phyloP scores from a whole-genome alignment of 2,113 vertebrate species.

The Crotalus viridis region DNA sequence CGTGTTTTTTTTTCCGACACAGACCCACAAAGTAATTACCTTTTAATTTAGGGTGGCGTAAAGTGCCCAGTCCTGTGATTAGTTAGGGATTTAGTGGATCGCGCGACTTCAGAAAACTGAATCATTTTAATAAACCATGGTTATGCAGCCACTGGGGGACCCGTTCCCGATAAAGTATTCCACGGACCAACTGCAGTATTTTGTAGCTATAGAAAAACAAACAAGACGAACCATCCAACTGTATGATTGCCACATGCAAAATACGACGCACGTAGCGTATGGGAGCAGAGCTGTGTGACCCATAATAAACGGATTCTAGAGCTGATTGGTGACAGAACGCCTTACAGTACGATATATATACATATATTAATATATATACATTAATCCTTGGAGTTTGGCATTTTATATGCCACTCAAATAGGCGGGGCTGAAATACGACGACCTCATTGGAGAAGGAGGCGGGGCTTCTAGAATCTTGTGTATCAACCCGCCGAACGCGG shows the following conservation, averaged over 20 bases:
- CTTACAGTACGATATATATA: neutral
- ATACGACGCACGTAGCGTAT: neutral
- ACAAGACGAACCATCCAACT: too few species aligned
- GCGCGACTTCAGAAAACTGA: neutral
- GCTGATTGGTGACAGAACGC: conserved; percentile 5
- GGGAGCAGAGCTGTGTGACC: too few species aligned
- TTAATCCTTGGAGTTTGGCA: neutral
- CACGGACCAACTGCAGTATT: neutral
- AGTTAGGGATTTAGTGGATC: neutral
- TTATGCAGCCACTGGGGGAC: neutral
- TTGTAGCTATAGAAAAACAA: neutral
- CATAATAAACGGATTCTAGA: neutral
- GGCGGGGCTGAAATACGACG: neutral
- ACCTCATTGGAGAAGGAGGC: conserved; percentile 17
- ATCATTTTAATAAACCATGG: neutral
- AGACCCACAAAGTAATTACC: neutral
- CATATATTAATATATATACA: too few species aligned
- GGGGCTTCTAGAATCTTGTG: neutral
- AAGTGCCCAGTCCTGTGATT: neutral
- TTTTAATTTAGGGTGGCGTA: neutral
- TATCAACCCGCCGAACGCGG: neutral
- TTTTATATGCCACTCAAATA: conserved; percentile 39
- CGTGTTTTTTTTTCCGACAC: neutral
- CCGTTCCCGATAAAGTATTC: neutral
- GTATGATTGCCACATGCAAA: neutral